A percentile compares a stretch with the other conserved stretches of the same genome.
These are phyloP conservation scores for Octodonta nipae DNA, from an alignment of 2,888 invertebrate genomes.

Conservation along the genomic window DNA sequence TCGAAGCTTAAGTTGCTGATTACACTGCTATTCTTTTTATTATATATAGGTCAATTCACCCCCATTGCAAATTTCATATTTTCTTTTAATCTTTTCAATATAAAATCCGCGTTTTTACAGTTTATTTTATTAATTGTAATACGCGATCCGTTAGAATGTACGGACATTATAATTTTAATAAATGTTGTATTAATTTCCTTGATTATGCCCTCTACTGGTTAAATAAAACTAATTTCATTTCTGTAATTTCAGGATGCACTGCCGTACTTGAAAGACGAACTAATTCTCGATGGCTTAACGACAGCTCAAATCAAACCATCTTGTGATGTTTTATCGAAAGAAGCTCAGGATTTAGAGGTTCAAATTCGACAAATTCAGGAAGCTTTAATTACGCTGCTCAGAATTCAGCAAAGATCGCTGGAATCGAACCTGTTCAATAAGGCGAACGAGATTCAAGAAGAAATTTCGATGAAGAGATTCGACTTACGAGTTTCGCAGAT, in stretches of 20 bases:
- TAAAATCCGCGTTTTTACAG: no score
- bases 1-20: no score
- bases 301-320: constrained; percentile 58
- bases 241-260: constrained; percentile 35
- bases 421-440: constrained; percentile 81
- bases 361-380: constrained; percentile 84
- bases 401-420: constrained; percentile 63
- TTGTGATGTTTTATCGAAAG: constrained; percentile 67
- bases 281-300: constrained; percentile 66
- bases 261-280: constrained; percentile 67
- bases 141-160: no score
- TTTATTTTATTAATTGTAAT: no score
- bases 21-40: no score
- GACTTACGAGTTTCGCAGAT: constrained; percentile 84
- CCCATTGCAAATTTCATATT: no score
- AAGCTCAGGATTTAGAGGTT: constrained; percentile 68
- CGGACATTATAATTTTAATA: no score
- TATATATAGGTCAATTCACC: no score
- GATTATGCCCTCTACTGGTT: no score
- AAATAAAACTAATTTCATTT: no score
- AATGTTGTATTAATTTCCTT: no score
- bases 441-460: constrained; percentile 90
- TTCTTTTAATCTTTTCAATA: no score
- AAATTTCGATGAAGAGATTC: constrained; percentile 85
- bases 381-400: constrained; percentile 64